Base-by-base conservation (phyloP, 2,113 vertebrate genomes). In the Scatophagus argus region DNA sequence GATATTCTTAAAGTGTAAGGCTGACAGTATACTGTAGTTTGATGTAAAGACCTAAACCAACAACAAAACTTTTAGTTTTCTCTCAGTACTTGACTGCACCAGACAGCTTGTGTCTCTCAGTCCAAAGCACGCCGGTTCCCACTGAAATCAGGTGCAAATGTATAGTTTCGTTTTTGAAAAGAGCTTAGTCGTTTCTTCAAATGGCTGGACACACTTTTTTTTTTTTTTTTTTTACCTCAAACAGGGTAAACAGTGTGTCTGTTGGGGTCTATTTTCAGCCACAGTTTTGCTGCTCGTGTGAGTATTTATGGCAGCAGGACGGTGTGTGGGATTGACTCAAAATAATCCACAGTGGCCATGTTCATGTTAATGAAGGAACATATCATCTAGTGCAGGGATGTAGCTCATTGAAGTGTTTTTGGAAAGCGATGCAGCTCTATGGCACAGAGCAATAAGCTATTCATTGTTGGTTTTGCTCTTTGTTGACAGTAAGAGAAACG, bases 271-370 rank as follows among this genome's bases (percentile, higher is more conserved):
- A 59, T 58, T 76, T 75, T 82, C 65, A 65, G 54, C 17, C 27
- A 19, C 9, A 29, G 49, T 23, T 38, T 59, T 47, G 34, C 38
- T 13, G 21, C 43, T 41, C 4, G 4, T 23, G 44, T 36, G 66
- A 63, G 55, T 74, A 67, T 76, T 71, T 67, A 39, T 60, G 44
- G 54, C 39, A 60, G 29, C 36, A 34, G 59, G 36, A 58, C 6
- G 8, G 66, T 47, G 52, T 32, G 43, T 51, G 63, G 41, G 63
- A 49, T 36, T 38, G 41, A 66, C 38, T 65, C 2, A 31, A 49
- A 80, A 77, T 61, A 49, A 71, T 51, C 17, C 55, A n/a, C 16
- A 32, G 14, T 47, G 59, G 10, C 27, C 10, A 21, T 62, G 68
- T 65, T 79, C 34, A 39, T 34, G 8, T 17, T 51, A 17, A 51